Conservation (phyloP, 2,113 vertebrate species). For the Scopus umbretta region DNA sequence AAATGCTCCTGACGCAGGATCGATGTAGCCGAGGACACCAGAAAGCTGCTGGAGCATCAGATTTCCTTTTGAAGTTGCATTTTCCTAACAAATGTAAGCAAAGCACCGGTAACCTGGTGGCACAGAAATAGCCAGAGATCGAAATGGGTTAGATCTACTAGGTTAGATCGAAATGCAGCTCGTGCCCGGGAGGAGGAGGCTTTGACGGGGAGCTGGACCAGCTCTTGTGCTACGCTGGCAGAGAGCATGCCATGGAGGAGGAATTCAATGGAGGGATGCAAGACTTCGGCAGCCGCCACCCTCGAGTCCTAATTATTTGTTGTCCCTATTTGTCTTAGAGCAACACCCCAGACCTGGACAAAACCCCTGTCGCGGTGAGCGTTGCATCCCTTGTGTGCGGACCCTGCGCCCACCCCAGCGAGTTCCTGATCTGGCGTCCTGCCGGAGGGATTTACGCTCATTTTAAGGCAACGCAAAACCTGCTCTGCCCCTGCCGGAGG, state of each 20-base stretch:
- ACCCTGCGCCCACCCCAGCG: rapidly evolving
- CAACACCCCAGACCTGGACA: not conserved
- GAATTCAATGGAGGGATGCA: not conserved
- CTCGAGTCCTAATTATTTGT: not conserved
- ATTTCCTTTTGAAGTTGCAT: not conserved
- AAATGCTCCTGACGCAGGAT: not conserved
- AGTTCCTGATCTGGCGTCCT: not conserved
- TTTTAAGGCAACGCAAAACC: not conserved
- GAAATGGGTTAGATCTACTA: too few species aligned
- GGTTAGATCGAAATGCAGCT: not conserved
- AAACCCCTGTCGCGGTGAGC: rapidly evolving
- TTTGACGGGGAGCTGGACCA: not conserved
- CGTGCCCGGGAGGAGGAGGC: not conserved
- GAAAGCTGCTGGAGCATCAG: not conserved
- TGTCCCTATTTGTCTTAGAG: not conserved
- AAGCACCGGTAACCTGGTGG: rapidly evolving
- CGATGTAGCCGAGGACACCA: rapidly evolving
- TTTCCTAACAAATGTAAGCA: not conserved
- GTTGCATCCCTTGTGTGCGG: too few species aligned
- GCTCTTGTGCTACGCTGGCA: rapidly evolving
- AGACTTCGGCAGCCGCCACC: not conserved
- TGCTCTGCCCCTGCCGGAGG: rapidly evolving
- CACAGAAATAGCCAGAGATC: not conserved
- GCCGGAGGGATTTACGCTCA: not conserved
- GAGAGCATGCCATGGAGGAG: rapidly evolving